phyloP scores from a whole-genome alignment of 1,140 invertebrate species.

The Calosoma granatense region DNA sequence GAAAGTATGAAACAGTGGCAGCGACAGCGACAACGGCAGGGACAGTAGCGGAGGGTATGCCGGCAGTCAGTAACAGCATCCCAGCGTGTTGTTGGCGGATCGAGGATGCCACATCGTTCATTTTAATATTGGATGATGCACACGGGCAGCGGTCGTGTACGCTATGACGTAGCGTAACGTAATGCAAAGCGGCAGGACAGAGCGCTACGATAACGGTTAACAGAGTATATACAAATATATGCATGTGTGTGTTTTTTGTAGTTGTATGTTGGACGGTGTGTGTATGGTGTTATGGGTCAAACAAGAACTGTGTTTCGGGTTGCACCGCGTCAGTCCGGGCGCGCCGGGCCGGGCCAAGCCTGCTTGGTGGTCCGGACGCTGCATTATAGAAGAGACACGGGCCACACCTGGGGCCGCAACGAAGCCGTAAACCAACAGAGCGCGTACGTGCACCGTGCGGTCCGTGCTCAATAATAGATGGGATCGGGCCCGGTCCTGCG shows the following conservation, averaged over 20 bases:
- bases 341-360: not conserved
- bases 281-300: not conserved
- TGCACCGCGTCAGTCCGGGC: not conserved
- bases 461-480: conserved; percentile 4
- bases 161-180: not conserved
- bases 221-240: not conserved
- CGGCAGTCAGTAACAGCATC: no score
- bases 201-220: no score
- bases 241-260: no score
- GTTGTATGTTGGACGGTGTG: not conserved
- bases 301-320: no score
- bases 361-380: not conserved
- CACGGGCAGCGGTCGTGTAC: not conserved
- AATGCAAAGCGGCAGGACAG: no score
- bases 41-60: no score
- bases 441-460: not conserved
- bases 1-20: no score
- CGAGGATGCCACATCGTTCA: not conserved
- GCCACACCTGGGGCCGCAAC: conserved; percentile 1
- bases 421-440: conserved; percentile 2
- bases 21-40: not conserved
- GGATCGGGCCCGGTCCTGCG: not conserved
- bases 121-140: not conserved
- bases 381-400: not conserved
- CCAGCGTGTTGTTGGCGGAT: not conserved